These are phyloP conservation scores for Mungos mungo DNA, from an alignment of 2,113 vertebrate genomes.

Conservation along the genomic window DNA sequence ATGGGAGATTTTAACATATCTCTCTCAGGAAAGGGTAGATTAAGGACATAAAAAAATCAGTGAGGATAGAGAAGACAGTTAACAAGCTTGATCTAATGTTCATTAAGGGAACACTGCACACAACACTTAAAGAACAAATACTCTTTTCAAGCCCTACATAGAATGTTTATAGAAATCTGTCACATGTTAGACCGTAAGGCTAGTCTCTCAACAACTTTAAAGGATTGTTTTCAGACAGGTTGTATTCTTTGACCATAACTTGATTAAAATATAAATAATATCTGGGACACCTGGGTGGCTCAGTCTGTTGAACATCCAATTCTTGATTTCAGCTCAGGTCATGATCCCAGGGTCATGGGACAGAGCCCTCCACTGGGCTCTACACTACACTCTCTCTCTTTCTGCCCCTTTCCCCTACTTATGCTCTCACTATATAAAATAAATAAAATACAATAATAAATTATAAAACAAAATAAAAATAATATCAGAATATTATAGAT, in stretches of 20 bases:
- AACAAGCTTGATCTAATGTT: background rate
- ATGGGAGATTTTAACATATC: background rate
- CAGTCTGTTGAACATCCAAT: too few species aligned
- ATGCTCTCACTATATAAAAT: too few species aligned
- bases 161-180: background rate
- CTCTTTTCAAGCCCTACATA: background rate
- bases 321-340: too few species aligned
- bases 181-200: background rate
- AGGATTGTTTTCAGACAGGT: background rate
- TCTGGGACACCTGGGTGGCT: too few species aligned
- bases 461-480: background rate
- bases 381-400: too few species aligned
- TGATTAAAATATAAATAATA: slow-evolving; percentile 16
- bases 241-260: background rate
- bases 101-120: background rate
- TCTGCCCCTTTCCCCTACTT: too few species aligned
- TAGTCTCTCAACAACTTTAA: background rate
- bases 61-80: background rate
- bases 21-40: background rate
- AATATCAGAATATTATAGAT: background rate
- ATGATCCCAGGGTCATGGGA: too few species aligned
- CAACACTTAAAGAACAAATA: background rate
- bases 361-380: too few species aligned
- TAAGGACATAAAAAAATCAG: background rate
- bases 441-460: too few species aligned